Conservation (phyloP, 35 echinoderm and acorn worm species). For the Apostichopus parvimensis region DNA sequence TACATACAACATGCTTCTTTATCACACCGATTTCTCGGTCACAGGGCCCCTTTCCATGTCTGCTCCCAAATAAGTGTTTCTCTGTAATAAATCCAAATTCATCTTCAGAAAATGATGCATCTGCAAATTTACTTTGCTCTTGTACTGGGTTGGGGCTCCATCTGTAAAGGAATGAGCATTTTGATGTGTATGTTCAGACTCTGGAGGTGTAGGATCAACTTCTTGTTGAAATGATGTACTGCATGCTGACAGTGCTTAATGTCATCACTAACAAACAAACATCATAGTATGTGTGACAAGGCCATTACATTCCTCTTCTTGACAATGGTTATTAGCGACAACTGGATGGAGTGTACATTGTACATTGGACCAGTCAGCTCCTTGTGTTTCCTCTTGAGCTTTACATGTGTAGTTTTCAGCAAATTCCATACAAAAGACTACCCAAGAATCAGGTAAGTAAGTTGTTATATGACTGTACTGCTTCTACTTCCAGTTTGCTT, state of each 20-base stretch:
- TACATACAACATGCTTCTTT: slow-evolving; percentile 36
- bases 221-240: slow-evolving; percentile 22
- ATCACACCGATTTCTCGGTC: slow-evolving; percentile 76
- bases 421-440: slow-evolving; percentile 56
- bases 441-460: slow-evolving; percentile 18
- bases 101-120: slow-evolving; percentile 6
- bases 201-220: slow-evolving; percentile 5
- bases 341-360: slow-evolving; percentile 56
- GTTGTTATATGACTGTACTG: slow-evolving; percentile 1
- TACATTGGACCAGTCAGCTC: slow-evolving; percentile 49
- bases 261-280: slow-evolving; percentile 44
- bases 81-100: slow-evolving; percentile 60
- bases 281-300: slow-evolving; percentile 12
- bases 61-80: slow-evolving; percentile 69
- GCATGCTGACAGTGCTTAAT: slow-evolving; percentile 39
- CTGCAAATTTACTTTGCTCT: slow-evolving; percentile 49
- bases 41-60: slow-evolving; percentile 70
- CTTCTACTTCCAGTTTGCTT: slow-evolving; percentile 27
- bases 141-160: slow-evolving; percentile 64
- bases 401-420: slow-evolving; percentile 48
- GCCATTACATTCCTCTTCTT: not conserved
- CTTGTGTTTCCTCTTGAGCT: slow-evolving; percentile 55
- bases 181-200: not conserved
- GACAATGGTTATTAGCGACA: slow-evolving; percentile 42
- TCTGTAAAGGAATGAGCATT: slow-evolving; percentile 32